Base-by-base conservation (phyloP, 2,797 vertebrate genomes). In the Scleropages formosus region DNA sequence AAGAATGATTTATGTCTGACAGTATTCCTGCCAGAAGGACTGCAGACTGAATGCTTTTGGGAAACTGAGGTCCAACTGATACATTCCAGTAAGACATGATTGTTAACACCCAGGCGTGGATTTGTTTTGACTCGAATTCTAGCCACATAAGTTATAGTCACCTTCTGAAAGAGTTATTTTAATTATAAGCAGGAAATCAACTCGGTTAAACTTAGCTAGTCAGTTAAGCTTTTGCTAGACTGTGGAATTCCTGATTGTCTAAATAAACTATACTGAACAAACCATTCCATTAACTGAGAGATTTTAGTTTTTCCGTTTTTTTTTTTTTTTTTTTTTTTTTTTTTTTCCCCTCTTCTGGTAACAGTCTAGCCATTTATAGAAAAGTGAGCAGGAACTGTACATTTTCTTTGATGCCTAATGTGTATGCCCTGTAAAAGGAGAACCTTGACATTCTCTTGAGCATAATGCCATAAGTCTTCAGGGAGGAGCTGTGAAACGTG, bases 381-480 rank as follows among this genome's bases (percentile, higher is more conserved):
- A 39, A 39, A 39, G 6, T 56, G 8, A 12, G 2, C 53, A 56
- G 18, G 69, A 51, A 24, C 47, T 56, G 16, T 18, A 0, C 4
- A 6, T 39, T 67, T 51, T 11, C 13, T n/a, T 51, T 63, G 27
- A 67, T 72, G 24, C 72, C 56, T 60, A 53, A 72, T 31, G 44
- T n/a, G 31, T 60, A 62, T 8, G 22, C 47, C 70, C 24, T 44
- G 39, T 6, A 46, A 60, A 75, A 75, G 73, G 26, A 76, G 72
- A 78, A 74, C 76, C 78, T 84, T 76, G 73, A 27, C 22, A 62
- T 77, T 77, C 73, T 75, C 83, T 86, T 83, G 79, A 73, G 56
- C 44, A 31, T n/a, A n/a, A 26, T n/a, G 16, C 1, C 59, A 39
- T 66, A 72, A 81, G 76, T 76, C 66, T 76, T 75, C 22, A 65